Percentiles rank a stretch among this genome's conserved stretches.
phyloP scores from a whole-genome alignment of 2,888 invertebrate genomes.

The Pegoplata infirma region DNA sequence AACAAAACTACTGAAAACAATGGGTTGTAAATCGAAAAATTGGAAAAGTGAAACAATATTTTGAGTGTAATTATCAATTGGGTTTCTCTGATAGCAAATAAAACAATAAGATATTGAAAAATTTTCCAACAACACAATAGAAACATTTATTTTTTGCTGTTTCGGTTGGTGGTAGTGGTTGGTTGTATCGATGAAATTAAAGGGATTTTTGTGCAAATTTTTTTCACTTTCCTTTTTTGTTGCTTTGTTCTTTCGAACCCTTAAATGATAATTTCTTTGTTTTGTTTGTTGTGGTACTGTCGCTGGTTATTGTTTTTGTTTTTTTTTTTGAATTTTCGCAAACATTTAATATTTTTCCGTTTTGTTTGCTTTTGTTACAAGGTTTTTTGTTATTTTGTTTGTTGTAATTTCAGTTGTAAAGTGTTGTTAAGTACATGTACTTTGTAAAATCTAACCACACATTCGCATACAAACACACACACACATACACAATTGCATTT shows the following conservation, averaged over 20 bases:
- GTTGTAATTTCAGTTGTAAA: slow-evolving; percentile 43
- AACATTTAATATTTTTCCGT: slow-evolving; percentile 34
- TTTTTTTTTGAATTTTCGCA: slow-evolving; percentile 28
- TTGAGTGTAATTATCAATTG: slow-evolving; percentile 55
- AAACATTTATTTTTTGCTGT: no score
- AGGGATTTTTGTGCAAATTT: background rate
- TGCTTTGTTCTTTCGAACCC: background rate
- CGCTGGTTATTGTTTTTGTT: background rate
- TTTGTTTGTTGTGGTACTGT: background rate
- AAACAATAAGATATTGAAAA: slow-evolving; percentile 1
- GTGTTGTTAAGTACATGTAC: slow-evolving; percentile 43
- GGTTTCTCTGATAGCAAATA: slow-evolving; percentile 41
- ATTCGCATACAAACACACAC: background rate
- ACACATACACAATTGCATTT: background rate
- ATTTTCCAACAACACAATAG: no score
- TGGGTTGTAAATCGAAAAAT: background rate
- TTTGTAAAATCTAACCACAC: slow-evolving; percentile 25
- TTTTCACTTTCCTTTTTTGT: background rate
- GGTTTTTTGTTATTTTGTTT: slow-evolving; percentile 11
- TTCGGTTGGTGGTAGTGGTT: no score
- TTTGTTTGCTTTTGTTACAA: slow-evolving; percentile 19
- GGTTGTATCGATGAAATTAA: no score
- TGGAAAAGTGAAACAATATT: slow-evolving; percentile 31
- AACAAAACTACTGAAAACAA: no score
- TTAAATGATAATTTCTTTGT: background rate